Evolutionary conservation across 2,113 vertebrate genomes (phyloP), one percentile per base, ranked within the genome.

Genomic region (Python bivittatus): DNA sequence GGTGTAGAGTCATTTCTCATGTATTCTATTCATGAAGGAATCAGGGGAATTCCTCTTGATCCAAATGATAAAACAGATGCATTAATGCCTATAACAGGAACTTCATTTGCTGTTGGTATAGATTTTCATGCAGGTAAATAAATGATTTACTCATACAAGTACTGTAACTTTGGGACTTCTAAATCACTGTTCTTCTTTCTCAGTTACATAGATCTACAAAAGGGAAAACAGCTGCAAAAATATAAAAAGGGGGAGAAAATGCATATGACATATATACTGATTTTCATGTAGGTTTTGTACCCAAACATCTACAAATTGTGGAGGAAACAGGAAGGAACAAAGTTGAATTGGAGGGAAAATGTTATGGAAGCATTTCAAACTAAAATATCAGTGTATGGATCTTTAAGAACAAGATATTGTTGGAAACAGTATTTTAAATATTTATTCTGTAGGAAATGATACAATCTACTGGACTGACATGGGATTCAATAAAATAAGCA

Each of bases 381-480:
- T 53, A 29, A 86, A 15, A 86, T 27, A 86, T 54, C 15, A 3
- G 2, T 54, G 1, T 29, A 86, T 54, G 52, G 25, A 48, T 48
- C 48, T 48, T 0, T 53, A 54, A 2, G 15, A 56, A 84, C 11
- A 15, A 29, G 4, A 9, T 8, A 54, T 85, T 84, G n/a, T 54
- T 53, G 29, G 6, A 42, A 56, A 25, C 0, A 56, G 2, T 38
- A 72, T 53, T 58, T 92, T 88, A 9, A 54, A 1, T 57, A 0
- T 96, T 57, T 95, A 84, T 91, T 95, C 95, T 54, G 11, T 95
- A 99, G 99, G 97, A 91, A 99, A 99, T 96, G 99, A 99, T 96
- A 99, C 99, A 1, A 98, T 99, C 94, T 99, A 99, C 95, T 99
- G 99, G 99, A 99, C 99, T 92, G 99, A 99, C 95, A 99, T 99